phyloP scores from a whole-genome alignment of 2,888 invertebrate species.

The Drosophila meridionalis region DNA sequence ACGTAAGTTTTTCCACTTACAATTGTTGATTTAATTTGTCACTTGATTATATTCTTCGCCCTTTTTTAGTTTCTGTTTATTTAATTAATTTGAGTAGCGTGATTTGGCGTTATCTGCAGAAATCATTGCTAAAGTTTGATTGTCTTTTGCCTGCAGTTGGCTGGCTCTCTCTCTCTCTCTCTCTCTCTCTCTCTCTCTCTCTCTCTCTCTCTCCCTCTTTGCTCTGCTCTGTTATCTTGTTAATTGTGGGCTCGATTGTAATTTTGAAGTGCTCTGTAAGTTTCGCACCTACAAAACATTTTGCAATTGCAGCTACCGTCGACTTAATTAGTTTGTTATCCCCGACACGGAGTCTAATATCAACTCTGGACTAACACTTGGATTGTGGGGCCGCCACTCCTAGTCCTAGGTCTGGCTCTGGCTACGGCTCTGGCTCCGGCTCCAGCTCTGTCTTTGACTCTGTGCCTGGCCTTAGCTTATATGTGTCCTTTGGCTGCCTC shows the following conservation, averaged over 20 bases:
- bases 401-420: background rate
- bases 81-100: constrained; percentile 67
- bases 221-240: constrained; percentile 62
- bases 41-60: background rate
- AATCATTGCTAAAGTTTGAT: constrained; percentile 71
- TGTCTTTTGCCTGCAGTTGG: constrained; percentile 60
- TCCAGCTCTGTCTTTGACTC: background rate
- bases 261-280: constrained; percentile 68
- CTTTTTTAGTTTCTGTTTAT: constrained; percentile 32
- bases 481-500: constrained; percentile 12
- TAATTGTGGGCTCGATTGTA: constrained; percentile 72
- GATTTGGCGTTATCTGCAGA: constrained; percentile 62
- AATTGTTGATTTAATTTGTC: constrained; percentile 8
- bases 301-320: constrained; percentile 47
- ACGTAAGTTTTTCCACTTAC: background rate
- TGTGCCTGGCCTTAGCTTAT: constrained; percentile 3
- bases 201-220: background rate
- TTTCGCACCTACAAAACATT: constrained; percentile 70
- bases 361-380: constrained; percentile 17
- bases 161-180: constrained; percentile 1
- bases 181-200: too few species aligned
- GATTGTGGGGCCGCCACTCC: background rate
- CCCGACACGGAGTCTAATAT: constrained; percentile 27
- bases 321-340: constrained; percentile 78
- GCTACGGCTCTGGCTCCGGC: background rate